These are phyloP conservation scores for Ylistrum balloti DNA, from an alignment of 1,140 invertebrate species.

Conservation along the genomic window DNA sequence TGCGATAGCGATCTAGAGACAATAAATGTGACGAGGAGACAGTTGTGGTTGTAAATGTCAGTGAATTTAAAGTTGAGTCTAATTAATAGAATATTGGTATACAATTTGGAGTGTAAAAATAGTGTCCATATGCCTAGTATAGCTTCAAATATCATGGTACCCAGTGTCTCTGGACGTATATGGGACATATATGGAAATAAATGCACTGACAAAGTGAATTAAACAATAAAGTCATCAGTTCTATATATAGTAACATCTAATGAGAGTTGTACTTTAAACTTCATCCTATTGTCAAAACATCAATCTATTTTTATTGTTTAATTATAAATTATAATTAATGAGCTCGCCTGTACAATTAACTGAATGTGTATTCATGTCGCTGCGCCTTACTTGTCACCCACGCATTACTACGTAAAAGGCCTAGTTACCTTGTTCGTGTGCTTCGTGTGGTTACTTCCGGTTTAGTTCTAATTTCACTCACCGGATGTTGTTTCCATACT, in stretches of 20 bases:
- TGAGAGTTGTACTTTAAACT: not conserved
- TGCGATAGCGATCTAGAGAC: not conserved
- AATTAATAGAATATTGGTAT: not conserved
- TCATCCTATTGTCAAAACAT: not conserved
- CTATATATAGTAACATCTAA: not conserved
- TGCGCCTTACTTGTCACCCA: not conserved
- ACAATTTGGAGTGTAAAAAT: not conserved
- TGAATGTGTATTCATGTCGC: not conserved
- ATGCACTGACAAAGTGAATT: not conserved
- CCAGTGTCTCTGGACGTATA: not conserved
- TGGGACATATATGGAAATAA: not conserved
- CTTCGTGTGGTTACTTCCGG: not conserved
- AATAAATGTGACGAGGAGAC: not conserved
- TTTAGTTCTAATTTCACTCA: not conserved
- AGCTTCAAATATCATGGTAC: not conserved
- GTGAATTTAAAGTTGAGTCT: not conserved
- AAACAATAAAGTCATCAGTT: not conserved
- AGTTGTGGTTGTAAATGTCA: not conserved
- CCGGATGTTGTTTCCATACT: constrained; percentile 26
- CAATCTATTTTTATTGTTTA: not conserved
- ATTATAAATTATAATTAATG: constrained; percentile 14
- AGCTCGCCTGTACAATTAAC: not conserved
- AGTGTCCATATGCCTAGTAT: not conserved
- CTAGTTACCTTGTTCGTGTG: not conserved
- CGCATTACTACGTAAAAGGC: not conserved